Percentiles rank a stretch among this genome's conserved stretches.
phyloP scores from a whole-genome alignment of 2,888 invertebrate genomes.

The Meiosimyza decipiens region DNA sequence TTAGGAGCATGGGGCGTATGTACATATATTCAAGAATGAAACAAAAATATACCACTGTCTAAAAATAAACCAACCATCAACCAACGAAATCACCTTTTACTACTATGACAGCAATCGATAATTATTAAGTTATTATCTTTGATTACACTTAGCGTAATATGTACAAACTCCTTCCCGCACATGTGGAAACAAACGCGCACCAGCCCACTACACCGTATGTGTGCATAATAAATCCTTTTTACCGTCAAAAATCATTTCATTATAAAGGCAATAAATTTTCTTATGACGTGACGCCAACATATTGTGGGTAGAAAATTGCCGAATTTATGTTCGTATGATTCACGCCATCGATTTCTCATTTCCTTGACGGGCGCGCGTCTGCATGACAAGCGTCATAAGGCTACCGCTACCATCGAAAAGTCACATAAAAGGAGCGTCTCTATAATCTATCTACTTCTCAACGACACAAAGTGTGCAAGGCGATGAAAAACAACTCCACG shows the following conservation, averaged over 20 bases:
- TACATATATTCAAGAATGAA: too few relatives aligned
- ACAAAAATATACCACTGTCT: too few relatives aligned
- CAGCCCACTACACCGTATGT: background rate
- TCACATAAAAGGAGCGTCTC: background rate
- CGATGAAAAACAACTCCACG: background rate
- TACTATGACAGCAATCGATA: background rate
- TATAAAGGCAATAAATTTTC: conserved; percentile 31
- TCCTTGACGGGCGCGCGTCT: background rate
- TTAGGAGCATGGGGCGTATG: too few relatives aligned
- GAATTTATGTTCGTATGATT: conserved; percentile 31
- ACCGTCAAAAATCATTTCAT: conserved; percentile 28
- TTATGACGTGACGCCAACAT: conserved; percentile 15
- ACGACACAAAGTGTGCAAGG: too few relatives aligned
- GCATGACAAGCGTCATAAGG: background rate
- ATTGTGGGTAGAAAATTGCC: conserved; percentile 25
- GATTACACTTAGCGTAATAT: conserved; percentile 1
- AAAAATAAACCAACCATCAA: too few relatives aligned
- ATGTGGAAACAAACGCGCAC: conserved; percentile 7
- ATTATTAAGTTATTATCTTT: conserved; percentile 24
- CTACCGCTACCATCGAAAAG: background rate
- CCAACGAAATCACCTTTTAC: too few relatives aligned
- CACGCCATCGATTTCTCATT: conserved; percentile 31
- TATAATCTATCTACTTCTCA: background rate
- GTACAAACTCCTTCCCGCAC: background rate
- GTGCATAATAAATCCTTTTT: conserved; percentile 23